Evolutionary conservation across 2,113 vertebrate genomes (phyloP), one percentile per base, ranked within the genome.

Genomic region (Polypterus senegalus): DNA sequence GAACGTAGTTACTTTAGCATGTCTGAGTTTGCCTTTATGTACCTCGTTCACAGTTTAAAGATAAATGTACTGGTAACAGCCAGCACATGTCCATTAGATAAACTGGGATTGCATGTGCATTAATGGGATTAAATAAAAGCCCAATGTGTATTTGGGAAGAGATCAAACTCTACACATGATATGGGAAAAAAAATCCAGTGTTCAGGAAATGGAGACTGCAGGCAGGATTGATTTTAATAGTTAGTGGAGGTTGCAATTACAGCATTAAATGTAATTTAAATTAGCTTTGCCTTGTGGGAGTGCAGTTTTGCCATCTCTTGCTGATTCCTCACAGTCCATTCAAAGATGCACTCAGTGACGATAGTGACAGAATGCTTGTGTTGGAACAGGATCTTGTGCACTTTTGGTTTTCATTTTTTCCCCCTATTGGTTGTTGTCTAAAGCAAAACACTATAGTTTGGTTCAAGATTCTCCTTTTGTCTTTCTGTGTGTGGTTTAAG

Each of bases 141-240:
- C 4, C 51, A 52, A 27, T 27, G 27, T 75, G 64, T 74, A 73
- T 71, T 74, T 70, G 72, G 71, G 75, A 77, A 81, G 49, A 76
- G 74, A 78, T 71, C 67, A 75, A 72, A 76, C 70, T 70, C 49
- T 74, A 73, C 70, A 79, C 27, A 43, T 45, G 10, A 27, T 27
- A 27, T 27, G 27, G 27, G 27, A 27, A 27, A 27, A 27, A 60
- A 51, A 47, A 56, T 61, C 67, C 27, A 27, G 27, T 27, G 59
- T 73, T 74, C 71, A 74, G 49, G 66, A 69, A 74, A 57, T 75
- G 71, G 77, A 76, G 76, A 69, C 67, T 63, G 63, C 51, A 48
- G 69, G 73, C 76, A 43, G 64, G 74, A 70, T 54, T 70, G 74
- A 78, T 77, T 71, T 71, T 63, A 83, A 84, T 76, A 79, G 74